Conservation (phyloP, 1,140 invertebrate genomes). For the Cardiocondyla obscurior region DNA sequence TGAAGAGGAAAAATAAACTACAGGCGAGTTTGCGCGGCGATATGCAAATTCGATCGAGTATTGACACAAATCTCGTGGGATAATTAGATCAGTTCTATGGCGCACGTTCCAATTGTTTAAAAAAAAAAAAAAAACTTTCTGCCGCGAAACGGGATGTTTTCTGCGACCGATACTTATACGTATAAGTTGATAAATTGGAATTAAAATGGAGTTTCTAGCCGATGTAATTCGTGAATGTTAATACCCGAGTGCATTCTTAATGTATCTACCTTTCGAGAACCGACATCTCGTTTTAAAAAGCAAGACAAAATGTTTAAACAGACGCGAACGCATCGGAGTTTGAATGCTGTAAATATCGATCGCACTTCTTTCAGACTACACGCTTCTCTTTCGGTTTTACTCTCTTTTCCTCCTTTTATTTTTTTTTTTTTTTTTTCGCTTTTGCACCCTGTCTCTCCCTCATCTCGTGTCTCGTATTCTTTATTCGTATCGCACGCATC, state of each 20-base stretch:
- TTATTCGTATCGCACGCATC: slow-evolving; percentile 21
- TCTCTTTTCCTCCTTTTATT: not conserved
- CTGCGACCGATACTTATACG: no score
- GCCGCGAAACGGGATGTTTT: no score
- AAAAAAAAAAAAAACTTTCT: no score
- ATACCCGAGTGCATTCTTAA: not conserved
- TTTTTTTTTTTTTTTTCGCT: not conserved
- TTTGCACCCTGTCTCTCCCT: slow-evolving; percentile 12
- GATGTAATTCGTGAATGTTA: not conserved
- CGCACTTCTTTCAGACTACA: slow-evolving; percentile 69
- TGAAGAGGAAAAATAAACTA: not conserved
- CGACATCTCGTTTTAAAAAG: slow-evolving; percentile 28
- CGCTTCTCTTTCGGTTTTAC: slow-evolving; percentile 7
- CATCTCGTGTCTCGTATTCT: not conserved
- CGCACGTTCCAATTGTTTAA: no score
- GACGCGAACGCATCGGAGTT: slow-evolving; percentile 2
- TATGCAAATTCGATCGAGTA: not conserved
- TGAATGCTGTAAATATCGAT: slow-evolving; percentile 71
- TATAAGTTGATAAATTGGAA: no score
- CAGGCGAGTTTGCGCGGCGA: not conserved
- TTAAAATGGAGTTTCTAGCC: not conserved
- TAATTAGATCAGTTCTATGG: no score
- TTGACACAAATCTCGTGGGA: not conserved
- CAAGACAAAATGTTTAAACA: not conserved
- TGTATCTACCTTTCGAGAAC: not conserved